Base-by-base conservation (phyloP, 2,888 invertebrate species). In the Scaeva pyrastri region DNA sequence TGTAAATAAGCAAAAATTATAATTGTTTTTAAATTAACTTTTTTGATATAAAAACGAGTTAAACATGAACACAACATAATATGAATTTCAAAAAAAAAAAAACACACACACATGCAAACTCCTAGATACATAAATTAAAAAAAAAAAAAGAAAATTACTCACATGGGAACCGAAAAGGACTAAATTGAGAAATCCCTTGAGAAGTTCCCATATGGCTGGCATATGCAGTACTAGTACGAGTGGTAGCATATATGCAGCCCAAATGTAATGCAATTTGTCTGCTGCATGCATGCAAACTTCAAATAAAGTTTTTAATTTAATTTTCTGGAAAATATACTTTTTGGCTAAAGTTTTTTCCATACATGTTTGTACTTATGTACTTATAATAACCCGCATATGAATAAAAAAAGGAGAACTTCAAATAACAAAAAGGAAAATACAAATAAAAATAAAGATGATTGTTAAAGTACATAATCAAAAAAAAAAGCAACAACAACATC, bases 251-350 rank as follows among this genome's bases (percentile, higher is more conserved):
- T 41, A 58, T 72, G 43, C 56, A 45, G 8, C 31, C 6, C 31
- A 62, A 71, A 75, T 71, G 79, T 80, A 85, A 85, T 70, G 76
- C 73, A 77, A 70, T 80, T 76, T 72, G 68, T 85, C 52, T 85
- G 66, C 72, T 39, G 82, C 68, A 76, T 85, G 79, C 84, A 79
- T 85, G 84, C 84, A 73, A 72, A 76, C 80, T 73, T 80, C 79
- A 72, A 80, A 85, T 85, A 80, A 85, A 80, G 55, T 85, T 80
- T 80, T 80, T 80, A 85, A 85, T 85, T 80, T 77, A 85, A 81
- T 85, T 85, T 73, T 56, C 39, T 19, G 31, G 19, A 31, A 75
- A 81, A 19, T 41, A 72, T 21, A 36, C 62, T 55, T 62, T 62
- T 73, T 68, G 64, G 70, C 36, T 74, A 31, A 68, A 68, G 31